These are phyloP conservation scores for Heliothis virescens DNA, from an alignment of 1,140 invertebrate species.

Conservation along the genomic window DNA sequence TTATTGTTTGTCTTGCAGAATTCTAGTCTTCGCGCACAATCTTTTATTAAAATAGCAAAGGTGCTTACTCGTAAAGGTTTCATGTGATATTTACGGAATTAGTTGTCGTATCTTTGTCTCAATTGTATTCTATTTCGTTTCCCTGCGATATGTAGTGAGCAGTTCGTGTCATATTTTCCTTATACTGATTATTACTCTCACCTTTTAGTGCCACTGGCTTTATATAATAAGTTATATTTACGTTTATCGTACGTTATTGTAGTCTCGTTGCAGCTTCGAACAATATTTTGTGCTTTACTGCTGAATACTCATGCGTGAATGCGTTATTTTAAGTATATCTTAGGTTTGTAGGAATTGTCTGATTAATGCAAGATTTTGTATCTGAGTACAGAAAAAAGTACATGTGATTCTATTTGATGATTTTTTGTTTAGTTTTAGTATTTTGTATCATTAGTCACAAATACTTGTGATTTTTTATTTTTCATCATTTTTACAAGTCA, in stretches of 20 bases:
- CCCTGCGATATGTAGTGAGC: conserved; percentile 59
- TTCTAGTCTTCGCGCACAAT: conserved; percentile 85
- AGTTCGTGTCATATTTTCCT: conserved; percentile 83
- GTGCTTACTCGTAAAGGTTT: conserved; percentile 78
- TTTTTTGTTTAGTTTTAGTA: conserved; percentile 68
- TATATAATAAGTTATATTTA: conserved; percentile 75
- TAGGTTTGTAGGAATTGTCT: conserved; percentile 76
- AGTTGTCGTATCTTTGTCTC: conserved; percentile 67
- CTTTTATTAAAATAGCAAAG: conserved; percentile 68
- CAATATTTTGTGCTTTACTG: conserved; percentile 84
- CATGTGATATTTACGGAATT: conserved; percentile 77
- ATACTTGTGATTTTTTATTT: conserved; percentile 55
- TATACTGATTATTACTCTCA: conserved; percentile 73
- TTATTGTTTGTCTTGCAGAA: conserved; percentile 68
- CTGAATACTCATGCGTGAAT: conserved; percentile 85
- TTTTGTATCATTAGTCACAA: conserved; percentile 66
- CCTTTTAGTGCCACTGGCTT: conserved; percentile 83
- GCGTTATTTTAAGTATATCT: conserved; percentile 76
- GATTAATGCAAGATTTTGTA: conserved; percentile 80
- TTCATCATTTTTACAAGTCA: conserved; percentile 59
- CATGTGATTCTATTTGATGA: conserved; percentile 82
- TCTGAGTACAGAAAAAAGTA: conserved; percentile 83
- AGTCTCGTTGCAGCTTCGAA: conserved; percentile 85
- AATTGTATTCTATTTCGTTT: conserved; percentile 63
- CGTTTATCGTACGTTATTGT: conserved; percentile 73